Conservation (phyloP, 2,797 vertebrate genomes). For the Lagocephalus sceleratus region DNA sequence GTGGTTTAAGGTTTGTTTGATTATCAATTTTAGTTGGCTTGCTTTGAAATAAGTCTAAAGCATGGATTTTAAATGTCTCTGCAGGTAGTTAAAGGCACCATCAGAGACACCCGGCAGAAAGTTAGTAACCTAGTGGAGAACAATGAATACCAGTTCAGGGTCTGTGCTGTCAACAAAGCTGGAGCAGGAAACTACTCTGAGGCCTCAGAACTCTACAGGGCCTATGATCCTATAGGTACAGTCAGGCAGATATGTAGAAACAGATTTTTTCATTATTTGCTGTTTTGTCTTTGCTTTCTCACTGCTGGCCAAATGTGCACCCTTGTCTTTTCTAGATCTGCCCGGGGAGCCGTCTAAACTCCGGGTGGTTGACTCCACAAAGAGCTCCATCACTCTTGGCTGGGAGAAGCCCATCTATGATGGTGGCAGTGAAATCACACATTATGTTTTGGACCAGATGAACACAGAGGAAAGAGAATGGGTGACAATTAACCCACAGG, state of each 20-base stretch:
- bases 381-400: conserved; percentile 91
- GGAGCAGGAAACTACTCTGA: conserved; percentile 92
- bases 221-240: conserved; percentile 92
- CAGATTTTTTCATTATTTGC: not conserved
- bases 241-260: not conserved
- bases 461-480: conserved; percentile 88
- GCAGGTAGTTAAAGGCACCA: conserved; percentile 88
- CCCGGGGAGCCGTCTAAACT: conserved; percentile 92
- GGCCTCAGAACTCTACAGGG: conserved; percentile 89
- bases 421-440: conserved; percentile 90
- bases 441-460: conserved; percentile 86
- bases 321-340: conserved; percentile 79
- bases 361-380: conserved; percentile 90
- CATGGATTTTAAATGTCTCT: not conserved
- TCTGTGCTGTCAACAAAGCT: conserved; percentile 94
- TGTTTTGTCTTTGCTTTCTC: not conserved
- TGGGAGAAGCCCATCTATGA: conserved; percentile 96
- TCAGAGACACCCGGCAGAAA: conserved; percentile 96
- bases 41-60: not conserved
- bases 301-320: not conserved
- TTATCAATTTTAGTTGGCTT: not conserved
- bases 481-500: conserved; percentile 86
- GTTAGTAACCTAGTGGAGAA: conserved; percentile 87
- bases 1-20: conserved; percentile 86
- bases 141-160: conserved; percentile 92